A percentile compares a stretch with the other conserved stretches of the same genome.
These are phyloP conservation scores for Scaptomyza hsui DNA, from an alignment of 1,140 invertebrate species.

Conservation along the genomic window DNA sequence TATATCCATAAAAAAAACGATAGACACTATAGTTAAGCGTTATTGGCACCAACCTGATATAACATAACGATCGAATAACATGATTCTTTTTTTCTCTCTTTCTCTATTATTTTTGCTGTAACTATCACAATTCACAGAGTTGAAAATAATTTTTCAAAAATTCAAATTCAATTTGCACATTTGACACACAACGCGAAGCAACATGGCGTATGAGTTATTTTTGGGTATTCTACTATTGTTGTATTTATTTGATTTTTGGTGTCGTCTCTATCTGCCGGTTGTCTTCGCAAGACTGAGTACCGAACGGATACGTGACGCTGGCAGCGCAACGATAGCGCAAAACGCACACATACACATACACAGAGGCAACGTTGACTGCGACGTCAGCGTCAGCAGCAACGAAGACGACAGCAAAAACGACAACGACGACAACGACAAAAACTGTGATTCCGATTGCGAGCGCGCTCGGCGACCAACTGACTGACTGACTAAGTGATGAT, in stretches of 20 bases:
- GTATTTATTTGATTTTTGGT: slow-evolving; percentile 33
- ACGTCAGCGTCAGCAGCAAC: slow-evolving; percentile 24
- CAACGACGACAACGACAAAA: slow-evolving; percentile 11
- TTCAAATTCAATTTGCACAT: slow-evolving; percentile 39
- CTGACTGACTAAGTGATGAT: slow-evolving; percentile 69
- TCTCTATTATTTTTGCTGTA: slow-evolving; percentile 4
- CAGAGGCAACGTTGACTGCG: slow-evolving; percentile 20
- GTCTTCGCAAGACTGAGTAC: slow-evolving; percentile 80
- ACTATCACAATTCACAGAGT: slow-evolving; percentile 60
- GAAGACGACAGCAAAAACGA: slow-evolving; percentile 4
- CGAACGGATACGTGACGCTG: slow-evolving; percentile 68
- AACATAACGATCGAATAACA: slow-evolving; percentile 81
- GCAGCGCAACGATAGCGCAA: slow-evolving; percentile 63
- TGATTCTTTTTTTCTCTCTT: slow-evolving; percentile 46
- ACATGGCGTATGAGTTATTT: slow-evolving; percentile 49
- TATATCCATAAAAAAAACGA: slow-evolving; percentile 13
- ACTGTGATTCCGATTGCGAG: slow-evolving; percentile 66
- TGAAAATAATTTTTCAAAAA: slow-evolving; percentile 25
- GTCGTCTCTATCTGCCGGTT: slow-evolving; percentile 83
- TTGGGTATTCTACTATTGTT: slow-evolving; percentile 23
- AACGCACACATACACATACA: slow-evolving; percentile 28
- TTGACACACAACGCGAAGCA: slow-evolving; percentile 52
- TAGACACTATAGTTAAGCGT: slow-evolving; percentile 12
- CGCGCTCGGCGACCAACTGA: slow-evolving; percentile 63
- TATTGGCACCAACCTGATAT: slow-evolving; percentile 74